Evolutionary conservation across 37 sponge, comb jelly and placozoan species (phyloP).

Genomic region (Lycopodina hypogea): DNA sequence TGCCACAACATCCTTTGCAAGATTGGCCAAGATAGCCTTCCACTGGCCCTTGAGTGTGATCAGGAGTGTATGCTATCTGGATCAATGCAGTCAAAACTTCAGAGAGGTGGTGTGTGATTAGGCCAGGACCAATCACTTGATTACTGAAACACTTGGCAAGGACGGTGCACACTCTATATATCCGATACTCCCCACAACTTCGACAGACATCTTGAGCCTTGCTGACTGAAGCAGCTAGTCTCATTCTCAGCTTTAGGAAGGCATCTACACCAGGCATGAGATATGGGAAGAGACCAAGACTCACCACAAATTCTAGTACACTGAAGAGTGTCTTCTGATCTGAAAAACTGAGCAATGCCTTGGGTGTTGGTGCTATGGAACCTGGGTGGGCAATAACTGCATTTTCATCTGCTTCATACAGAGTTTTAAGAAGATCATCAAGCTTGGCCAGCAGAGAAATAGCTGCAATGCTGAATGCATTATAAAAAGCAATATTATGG

Average conservation of each 20-base stretch:
- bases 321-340: conserved; percentile 38
- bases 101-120: conserved; percentile 30
- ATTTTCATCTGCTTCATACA: conserved; percentile 4
- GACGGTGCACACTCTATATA: conserved; percentile 8
- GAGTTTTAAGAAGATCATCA: not conserved
- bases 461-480: conserved; percentile 1
- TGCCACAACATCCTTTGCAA: not conserved
- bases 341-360: conserved; percentile 39
- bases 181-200: not conserved
- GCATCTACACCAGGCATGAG: conserved; percentile 55
- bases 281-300: conserved; percentile 67
- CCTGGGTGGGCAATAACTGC: not conserved
- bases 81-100: conserved; percentile 54
- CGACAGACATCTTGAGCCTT: not conserved
- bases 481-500: not conserved
- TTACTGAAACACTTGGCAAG: conserved; percentile 4
- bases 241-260: conserved; percentile 34
- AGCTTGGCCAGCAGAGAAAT: conserved; percentile 13
- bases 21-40: not conserved
- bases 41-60: not conserved
- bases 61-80: conserved; percentile 43
- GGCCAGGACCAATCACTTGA: conserved; percentile 9
- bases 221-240: not conserved
- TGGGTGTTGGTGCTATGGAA: conserved; percentile 18
- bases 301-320: conserved; percentile 57